A percentile compares a stretch with the other conserved stretches of the same genome.
Conservation (phyloP, 2,113 vertebrate species). For the Papio anubis region DNA sequence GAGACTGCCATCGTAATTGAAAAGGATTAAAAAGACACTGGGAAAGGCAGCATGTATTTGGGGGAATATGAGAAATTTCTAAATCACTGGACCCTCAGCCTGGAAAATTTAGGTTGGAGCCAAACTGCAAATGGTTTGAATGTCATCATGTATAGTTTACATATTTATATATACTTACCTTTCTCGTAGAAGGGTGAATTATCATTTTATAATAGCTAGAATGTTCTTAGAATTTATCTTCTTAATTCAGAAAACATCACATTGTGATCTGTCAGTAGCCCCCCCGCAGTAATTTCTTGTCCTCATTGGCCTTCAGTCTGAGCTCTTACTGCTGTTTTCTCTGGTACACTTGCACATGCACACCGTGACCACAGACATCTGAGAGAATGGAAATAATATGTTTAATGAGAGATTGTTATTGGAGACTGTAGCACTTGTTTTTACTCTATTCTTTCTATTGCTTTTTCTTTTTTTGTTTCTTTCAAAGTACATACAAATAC, state of each 20-base stretch:
- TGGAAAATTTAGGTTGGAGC: not conserved
- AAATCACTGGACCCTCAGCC: not conserved
- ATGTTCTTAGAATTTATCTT: not conserved
- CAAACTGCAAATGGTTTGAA: not conserved
- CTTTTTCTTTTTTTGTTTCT: not conserved
- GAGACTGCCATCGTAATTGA: not conserved
- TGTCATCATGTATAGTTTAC: not conserved
- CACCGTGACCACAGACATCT: not conserved
- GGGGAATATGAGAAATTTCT: not conserved
- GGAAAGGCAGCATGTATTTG: slow-evolving; percentile 1
- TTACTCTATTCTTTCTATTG: slow-evolving; percentile 15
- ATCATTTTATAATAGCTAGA: not conserved
- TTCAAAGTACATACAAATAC: not conserved
- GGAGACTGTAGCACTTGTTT: not conserved
- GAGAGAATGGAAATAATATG: not conserved
- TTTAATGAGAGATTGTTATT: not conserved
- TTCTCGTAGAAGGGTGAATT: not conserved
- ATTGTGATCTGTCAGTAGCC: not conserved
- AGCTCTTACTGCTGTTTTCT: not conserved
- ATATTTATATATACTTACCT: not conserved
- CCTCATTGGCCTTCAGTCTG: not conserved
- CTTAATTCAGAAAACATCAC: not conserved
- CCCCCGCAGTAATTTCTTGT: not conserved
- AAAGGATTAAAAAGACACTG: not conserved
- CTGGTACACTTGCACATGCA: not conserved